Percentiles rank a stretch among this genome's conserved stretches.
phyloP scores from a whole-genome alignment of 2,113 vertebrate species.

The Collichthys lucidus region DNA sequence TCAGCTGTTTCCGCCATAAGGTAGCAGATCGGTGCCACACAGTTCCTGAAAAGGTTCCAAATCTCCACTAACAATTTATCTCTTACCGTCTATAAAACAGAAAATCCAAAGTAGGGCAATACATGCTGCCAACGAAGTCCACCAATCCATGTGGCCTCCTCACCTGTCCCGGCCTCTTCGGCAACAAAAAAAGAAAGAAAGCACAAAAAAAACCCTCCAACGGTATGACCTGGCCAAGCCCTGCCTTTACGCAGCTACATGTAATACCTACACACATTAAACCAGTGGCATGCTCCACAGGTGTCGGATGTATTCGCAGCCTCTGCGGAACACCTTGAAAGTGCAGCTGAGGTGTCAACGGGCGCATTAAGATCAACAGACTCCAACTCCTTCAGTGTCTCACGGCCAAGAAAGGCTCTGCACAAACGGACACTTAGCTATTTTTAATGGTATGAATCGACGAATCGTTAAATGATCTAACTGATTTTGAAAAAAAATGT shows the following conservation, averaged over 20 bases:
- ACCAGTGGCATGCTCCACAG: slow-evolving; percentile 42
- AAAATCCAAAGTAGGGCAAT: slow-evolving; percentile 76
- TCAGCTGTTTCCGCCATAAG: slow-evolving; percentile 8
- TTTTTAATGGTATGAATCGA: background rate
- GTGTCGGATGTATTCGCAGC: slow-evolving; percentile 31
- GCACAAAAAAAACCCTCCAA: slow-evolving; percentile 2
- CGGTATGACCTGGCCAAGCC: slow-evolving; percentile 54
- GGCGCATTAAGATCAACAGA: slow-evolving; percentile 42
- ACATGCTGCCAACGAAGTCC: slow-evolving; percentile 70
- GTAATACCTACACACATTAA: slow-evolving; percentile 53
- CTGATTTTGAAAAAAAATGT: too few relatives aligned
- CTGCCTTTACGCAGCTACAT: slow-evolving; percentile 59
- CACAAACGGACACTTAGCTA: background rate
- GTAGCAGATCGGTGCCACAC: background rate
- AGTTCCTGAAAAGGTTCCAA: background rate
- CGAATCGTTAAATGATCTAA: background rate
- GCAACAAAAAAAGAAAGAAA: slow-evolving; percentile 49
- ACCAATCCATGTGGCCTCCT: slow-evolving; percentile 78
- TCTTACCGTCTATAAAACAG: slow-evolving; percentile 82
- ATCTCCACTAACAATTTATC: background rate
- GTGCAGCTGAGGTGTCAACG: slow-evolving; percentile 39
- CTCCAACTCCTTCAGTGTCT: background rate
- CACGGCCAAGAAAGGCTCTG: background rate
- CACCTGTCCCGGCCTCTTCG: slow-evolving; percentile 42
- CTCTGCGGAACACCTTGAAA: slow-evolving; percentile 4